A percentile compares a stretch with the other conserved stretches of the same genome.
Conservation (phyloP, 2,797 vertebrate species). For the Ibycter americanus region DNA sequence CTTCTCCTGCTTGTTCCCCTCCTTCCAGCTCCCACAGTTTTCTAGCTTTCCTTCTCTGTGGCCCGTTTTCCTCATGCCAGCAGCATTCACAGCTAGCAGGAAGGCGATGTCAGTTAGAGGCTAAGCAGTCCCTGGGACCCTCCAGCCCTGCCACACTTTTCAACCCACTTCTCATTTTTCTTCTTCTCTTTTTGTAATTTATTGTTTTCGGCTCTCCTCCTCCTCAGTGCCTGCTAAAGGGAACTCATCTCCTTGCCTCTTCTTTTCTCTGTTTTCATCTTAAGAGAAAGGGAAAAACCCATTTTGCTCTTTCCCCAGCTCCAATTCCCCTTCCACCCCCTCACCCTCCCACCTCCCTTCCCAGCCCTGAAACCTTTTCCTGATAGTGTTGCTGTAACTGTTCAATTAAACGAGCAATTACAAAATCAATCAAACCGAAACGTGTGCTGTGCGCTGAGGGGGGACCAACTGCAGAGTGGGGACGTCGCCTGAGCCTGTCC, state of each 20-base stretch:
- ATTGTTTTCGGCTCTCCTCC: background rate
- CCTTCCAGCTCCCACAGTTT: background rate
- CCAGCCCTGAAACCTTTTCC: slow-evolving; percentile 58
- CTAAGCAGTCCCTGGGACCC: slow-evolving; percentile 43
- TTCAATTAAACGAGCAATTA: slow-evolving; percentile 67
- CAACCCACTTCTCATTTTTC: slow-evolving; percentile 50
- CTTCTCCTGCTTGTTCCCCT: background rate
- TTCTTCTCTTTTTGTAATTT: background rate
- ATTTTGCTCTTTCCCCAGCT: slow-evolving; percentile 50
- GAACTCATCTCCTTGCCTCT: background rate
- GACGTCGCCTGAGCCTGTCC: background rate
- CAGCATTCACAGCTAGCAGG: background rate
- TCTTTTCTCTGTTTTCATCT: background rate
- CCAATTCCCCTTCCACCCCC: slow-evolving; percentile 50
- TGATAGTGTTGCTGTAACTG: slow-evolving; percentile 54
- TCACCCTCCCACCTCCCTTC: background rate
- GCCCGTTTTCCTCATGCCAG: background rate
- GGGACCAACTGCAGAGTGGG: background rate
- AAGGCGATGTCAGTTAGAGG: slow-evolving; percentile 10
- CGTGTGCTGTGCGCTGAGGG: background rate
- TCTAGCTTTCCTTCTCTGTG: background rate
- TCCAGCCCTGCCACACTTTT: slow-evolving; percentile 36
- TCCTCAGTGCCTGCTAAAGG: slow-evolving; percentile 22
- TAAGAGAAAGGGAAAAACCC: slow-evolving; percentile 1
- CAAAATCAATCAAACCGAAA: slow-evolving; percentile 51